Evolutionary conservation across 2,797 vertebrate genomes (phyloP).

Genomic region (Myripristis jacobus): DNA sequence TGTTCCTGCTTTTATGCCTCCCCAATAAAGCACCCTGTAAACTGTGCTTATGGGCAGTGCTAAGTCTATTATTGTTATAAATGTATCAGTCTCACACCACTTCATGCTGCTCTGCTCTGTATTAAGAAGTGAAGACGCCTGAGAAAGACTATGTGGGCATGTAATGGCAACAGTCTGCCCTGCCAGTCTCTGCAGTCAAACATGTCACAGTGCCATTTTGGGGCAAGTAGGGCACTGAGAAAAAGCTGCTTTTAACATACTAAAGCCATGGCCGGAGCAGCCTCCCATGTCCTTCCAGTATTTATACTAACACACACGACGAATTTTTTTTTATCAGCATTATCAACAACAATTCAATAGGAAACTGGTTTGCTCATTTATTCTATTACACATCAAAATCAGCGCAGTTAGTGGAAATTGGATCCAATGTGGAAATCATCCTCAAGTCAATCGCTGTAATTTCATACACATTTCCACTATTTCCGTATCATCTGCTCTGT

Average conservation of each 20-base stretch:
- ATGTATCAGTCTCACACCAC: not conserved
- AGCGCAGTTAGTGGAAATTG: constrained; percentile 32
- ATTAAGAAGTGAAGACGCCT: too few species aligned
- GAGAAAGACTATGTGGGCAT: constrained; percentile 4
- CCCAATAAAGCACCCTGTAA: too few species aligned
- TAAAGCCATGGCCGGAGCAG: constrained; percentile 14
- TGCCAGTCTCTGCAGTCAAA: constrained; percentile 50
- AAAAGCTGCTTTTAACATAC: constrained; percentile 50
- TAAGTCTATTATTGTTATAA: not conserved
- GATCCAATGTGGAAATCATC: constrained; percentile 49
- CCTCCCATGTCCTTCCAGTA: constrained; percentile 45
- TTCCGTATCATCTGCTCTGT: constrained; percentile 32
- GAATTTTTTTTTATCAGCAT: constrained; percentile 37
- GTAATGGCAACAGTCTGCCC: constrained; percentile 35
- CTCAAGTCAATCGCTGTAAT: constrained; percentile 32
- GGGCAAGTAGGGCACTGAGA: constrained; percentile 14
- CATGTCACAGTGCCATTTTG: constrained; percentile 29
- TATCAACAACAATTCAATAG: constrained; percentile 34
- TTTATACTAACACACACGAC: constrained; percentile 27
- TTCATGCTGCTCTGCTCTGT: not conserved
- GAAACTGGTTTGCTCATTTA: constrained; percentile 28
- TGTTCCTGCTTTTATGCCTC: too few species aligned
- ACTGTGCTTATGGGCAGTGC: too few species aligned
- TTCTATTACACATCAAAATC: constrained; percentile 37
- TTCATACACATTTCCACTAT: constrained; percentile 35